Evolutionary conservation across 2,888 invertebrate genomes (phyloP).

Genomic region (Tridacna gigas): DNA sequence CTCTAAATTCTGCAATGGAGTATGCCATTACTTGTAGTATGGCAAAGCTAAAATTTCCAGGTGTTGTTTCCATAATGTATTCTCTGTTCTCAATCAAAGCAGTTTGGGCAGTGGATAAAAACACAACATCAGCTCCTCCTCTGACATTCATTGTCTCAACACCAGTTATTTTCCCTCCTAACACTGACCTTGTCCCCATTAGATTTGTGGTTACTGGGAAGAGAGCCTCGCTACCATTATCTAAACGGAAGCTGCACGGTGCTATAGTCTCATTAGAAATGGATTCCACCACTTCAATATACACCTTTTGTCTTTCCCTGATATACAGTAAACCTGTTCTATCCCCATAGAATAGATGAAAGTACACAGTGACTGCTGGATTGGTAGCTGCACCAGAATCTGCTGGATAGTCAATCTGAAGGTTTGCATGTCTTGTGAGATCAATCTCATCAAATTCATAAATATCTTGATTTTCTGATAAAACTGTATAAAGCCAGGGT

Average conservation of each 20-base stretch:
- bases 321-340: slow-evolving; percentile 74
- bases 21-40: slow-evolving; percentile 68
- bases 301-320: slow-evolving; percentile 69
- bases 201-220: slow-evolving; percentile 72
- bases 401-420: slow-evolving; percentile 71
- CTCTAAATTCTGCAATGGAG: slow-evolving; percentile 71
- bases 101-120: slow-evolving; percentile 72
- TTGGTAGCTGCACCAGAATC: slow-evolving; percentile 12
- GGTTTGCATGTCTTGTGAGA: slow-evolving; percentile 72
- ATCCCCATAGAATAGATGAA: slow-evolving; percentile 75
- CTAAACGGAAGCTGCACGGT: slow-evolving; percentile 75
- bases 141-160: slow-evolving; percentile 69
- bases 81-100: slow-evolving; percentile 73
- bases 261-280: slow-evolving; percentile 73
- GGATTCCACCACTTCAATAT: slow-evolving; percentile 76
- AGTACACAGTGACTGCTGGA: slow-evolving; percentile 62
- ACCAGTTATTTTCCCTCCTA: slow-evolving; percentile 74
- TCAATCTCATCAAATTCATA: slow-evolving; percentile 77
- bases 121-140: slow-evolving; percentile 72
- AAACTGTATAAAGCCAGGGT: slow-evolving; percentile 76
- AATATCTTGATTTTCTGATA: slow-evolving; percentile 65
- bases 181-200: slow-evolving; percentile 71
- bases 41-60: slow-evolving; percentile 75
- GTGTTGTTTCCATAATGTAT: slow-evolving; percentile 69
- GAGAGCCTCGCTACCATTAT: slow-evolving; percentile 70